Percentiles rank a stretch among this genome's conserved stretches.
Evolutionary conservation across 2,797 vertebrate genomes (phyloP).

Genomic region (Tolypeutes matacus): DNA sequence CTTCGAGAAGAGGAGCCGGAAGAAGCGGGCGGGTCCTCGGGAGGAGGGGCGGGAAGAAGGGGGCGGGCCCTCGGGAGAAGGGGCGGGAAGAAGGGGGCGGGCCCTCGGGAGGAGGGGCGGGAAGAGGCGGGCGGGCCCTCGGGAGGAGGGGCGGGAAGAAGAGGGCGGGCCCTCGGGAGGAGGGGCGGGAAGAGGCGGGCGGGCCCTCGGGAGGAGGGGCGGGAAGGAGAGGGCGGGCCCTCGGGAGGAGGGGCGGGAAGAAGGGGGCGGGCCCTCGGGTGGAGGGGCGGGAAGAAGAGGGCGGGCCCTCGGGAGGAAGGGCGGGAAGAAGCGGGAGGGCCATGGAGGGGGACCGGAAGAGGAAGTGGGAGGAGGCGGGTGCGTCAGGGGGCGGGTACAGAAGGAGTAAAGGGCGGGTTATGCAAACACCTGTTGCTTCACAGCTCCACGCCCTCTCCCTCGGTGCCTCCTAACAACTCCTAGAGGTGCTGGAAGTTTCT

Average conservation of each 20-base stretch:
- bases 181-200: neutral
- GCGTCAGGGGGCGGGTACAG: rapidly evolving
- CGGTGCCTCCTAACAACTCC: neutral
- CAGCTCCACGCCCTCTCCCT: rapidly evolving
- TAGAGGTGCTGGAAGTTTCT: neutral
- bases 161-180: too few species aligned
- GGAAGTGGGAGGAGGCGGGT: neutral
- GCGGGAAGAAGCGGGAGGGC: neutral
- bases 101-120: neutral
- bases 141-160: neutral
- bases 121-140: neutral
- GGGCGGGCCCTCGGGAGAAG: too few species aligned
- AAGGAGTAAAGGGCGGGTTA: neutral
- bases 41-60: conserved; percentile 11
- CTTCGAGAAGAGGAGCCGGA: neutral
- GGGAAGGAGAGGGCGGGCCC: neutral
- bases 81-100: neutral
- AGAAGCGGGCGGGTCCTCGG: neutral
- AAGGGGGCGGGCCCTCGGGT: neutral
- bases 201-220: too few species aligned
- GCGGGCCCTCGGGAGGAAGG: too few species aligned
- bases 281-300: neutral
- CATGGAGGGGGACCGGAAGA: neutral
- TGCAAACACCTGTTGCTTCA: rapidly evolving
- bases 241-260: neutral